A percentile compares a stretch with the other conserved stretches of the same genome.
These are phyloP conservation scores for Tethya wilhelma DNA, from an alignment of 37 sponge, comb jelly and placozoan species.

Conservation along the genomic window DNA sequence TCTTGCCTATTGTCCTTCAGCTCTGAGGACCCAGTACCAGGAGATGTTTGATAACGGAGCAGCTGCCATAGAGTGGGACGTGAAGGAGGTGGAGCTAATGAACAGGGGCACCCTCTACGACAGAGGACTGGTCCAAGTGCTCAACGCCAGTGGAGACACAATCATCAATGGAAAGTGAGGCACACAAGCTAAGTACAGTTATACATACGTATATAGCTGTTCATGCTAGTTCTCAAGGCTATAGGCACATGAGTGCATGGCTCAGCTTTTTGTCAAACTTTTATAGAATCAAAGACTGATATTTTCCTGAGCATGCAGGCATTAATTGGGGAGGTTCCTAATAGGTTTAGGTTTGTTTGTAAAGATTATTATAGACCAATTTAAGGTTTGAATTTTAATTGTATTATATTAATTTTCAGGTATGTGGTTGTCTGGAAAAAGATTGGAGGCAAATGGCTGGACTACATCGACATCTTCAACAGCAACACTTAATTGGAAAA, in stretches of 20 bases:
- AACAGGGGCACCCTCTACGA: constrained; percentile 44
- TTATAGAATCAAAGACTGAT: not conserved
- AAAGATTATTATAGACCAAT: no score
- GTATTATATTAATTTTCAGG: constrained; percentile 28
- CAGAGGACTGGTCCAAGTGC: constrained; percentile 35
- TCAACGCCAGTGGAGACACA: constrained; percentile 2
- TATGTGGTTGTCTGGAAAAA: constrained; percentile 75
- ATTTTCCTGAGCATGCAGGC: not conserved
- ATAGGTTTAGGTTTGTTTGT: no score
- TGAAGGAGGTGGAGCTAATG: constrained; percentile 54
- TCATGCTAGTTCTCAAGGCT: not conserved
- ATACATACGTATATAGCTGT: not conserved
- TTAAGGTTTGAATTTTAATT: no score
- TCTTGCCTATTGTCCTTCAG: no score
- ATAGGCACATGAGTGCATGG: not conserved
- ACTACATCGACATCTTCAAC: constrained; percentile 74
- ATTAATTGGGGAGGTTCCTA: not conserved
- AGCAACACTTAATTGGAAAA: constrained; percentile 2
- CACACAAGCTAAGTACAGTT: not conserved
- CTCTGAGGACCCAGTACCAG: no score
- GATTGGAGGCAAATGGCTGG: constrained; percentile 56
- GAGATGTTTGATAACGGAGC: constrained; percentile 27
- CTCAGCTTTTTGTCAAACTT: not conserved
- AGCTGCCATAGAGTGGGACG: constrained; percentile 14
- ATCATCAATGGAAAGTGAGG: constrained; percentile 70